Evolutionary conservation across 2,888 invertebrate species (phyloP).

Genomic region (Masnerella sp.): DNA sequence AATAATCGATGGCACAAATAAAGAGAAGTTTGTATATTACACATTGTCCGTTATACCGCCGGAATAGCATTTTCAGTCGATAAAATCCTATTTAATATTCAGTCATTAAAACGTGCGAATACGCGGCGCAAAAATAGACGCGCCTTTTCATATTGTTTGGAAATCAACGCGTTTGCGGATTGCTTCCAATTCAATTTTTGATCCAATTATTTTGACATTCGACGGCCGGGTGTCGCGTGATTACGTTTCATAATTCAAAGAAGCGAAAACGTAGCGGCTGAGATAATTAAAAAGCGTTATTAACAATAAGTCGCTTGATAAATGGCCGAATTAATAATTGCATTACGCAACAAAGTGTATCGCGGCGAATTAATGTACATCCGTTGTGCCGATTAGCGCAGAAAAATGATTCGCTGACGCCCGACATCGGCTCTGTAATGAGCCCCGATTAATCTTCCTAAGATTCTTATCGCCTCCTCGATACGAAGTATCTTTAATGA

Average conservation of each 20-base stretch:
- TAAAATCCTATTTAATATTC: conserved; percentile 27
- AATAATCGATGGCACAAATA: conserved; percentile 21
- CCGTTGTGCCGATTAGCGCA: conserved; percentile 27
- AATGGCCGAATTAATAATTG: conserved; percentile 42
- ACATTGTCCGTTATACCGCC: conserved; percentile 20
- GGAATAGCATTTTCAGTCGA: conserved; percentile 21
- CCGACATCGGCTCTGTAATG: conserved; percentile 48
- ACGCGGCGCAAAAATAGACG: not conserved
- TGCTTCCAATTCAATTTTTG: conserved; percentile 4
- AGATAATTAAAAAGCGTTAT: conserved; percentile 37
- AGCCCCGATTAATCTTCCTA: conserved; percentile 54
- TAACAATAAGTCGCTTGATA: conserved; percentile 31
- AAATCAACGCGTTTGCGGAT: not conserved
- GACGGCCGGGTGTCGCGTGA: conserved; percentile 8
- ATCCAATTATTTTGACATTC: conserved; percentile 11
- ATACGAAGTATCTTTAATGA: conserved; percentile 51
- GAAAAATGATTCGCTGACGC: conserved; percentile 59
- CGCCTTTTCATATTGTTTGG: not conserved
- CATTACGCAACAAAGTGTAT: conserved; percentile 40
- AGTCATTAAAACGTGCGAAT: conserved; percentile 10
- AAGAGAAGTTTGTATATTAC: conserved; percentile 23
- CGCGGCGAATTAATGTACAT: conserved; percentile 38
- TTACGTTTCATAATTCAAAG: conserved; percentile 18
- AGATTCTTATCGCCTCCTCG: conserved; percentile 53
- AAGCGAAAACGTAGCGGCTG: not conserved